phyloP scores from a whole-genome alignment of 2,797 vertebrate species.

The Linurgus olivaceus region DNA sequence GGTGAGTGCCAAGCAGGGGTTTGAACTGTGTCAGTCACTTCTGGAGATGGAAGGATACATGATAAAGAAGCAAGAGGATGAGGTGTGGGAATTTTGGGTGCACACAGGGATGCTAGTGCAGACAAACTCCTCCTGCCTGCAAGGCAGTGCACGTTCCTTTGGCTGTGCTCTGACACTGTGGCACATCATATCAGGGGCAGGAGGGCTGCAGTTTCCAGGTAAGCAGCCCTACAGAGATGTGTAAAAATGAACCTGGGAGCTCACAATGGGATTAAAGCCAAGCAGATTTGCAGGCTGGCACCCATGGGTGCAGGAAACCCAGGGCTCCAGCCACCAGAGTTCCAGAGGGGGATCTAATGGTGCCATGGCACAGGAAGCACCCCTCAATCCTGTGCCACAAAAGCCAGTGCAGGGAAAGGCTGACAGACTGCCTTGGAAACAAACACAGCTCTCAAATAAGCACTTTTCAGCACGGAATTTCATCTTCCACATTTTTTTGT shows the following conservation, averaged over 20 bases:
- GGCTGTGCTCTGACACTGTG: background rate
- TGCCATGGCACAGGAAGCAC: background rate
- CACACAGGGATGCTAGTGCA: background rate
- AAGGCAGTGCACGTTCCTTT: background rate
- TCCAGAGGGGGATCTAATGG: background rate
- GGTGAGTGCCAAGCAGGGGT: background rate
- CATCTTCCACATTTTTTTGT: background rate
- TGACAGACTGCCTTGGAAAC: background rate
- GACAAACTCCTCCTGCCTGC: background rate
- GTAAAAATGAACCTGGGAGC: background rate
- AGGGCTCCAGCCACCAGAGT: background rate
- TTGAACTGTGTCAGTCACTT: background rate
- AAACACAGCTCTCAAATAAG: background rate
- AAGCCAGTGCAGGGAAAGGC: background rate
- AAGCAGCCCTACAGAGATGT: fast-evolving
- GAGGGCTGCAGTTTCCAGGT: background rate
- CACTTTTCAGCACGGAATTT: background rate
- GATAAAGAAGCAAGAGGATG: background rate
- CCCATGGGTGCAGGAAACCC: background rate
- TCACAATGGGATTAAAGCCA: fast-evolving
- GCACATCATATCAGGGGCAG: background rate
- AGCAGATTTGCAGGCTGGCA: background rate
- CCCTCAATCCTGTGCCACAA: fast-evolving
- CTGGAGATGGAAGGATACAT: background rate
- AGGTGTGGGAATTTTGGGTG: background rate